Evolutionary conservation across 2,113 vertebrate genomes (phyloP).

Genomic region (Spea multiplicata): DNA sequence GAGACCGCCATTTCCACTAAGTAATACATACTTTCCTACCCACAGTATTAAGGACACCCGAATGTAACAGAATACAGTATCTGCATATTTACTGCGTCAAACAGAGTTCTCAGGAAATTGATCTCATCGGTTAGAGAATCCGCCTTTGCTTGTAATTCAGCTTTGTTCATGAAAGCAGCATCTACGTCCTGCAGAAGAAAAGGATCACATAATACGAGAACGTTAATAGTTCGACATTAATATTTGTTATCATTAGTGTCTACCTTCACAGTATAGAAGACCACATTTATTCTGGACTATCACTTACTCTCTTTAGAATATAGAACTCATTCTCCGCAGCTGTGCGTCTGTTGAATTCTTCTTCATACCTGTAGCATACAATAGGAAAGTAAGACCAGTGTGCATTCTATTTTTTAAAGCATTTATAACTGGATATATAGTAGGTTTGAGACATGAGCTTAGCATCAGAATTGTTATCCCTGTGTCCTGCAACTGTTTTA

Average conservation of each 20-base stretch:
- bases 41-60: too few species aligned
- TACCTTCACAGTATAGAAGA: too few species aligned
- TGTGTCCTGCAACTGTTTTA: too few species aligned
- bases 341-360: constrained; percentile 78
- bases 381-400: too few species aligned
- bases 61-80: background rate
- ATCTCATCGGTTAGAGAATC: constrained; percentile 73
- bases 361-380: constrained; percentile 69
- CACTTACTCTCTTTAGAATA: constrained; percentile 76
- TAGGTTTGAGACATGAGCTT: background rate
- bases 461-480: too few species aligned
- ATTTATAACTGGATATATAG: background rate
- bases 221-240: background rate
- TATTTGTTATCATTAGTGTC: background rate
- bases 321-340: constrained; percentile 79
- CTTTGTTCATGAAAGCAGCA: constrained; percentile 76
- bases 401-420: too few species aligned
- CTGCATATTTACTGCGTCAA: constrained; percentile 64
- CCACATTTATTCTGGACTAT: constrained; percentile 51
- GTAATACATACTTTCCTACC: too few species aligned
- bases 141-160: constrained; percentile 72
- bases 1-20: too few species aligned
- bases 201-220: background rate
- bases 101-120: constrained; percentile 74
- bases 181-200: constrained; percentile 73